Percentiles rank a stretch among this genome's conserved stretches.
Evolutionary conservation across 2,113 vertebrate genomes (phyloP).

Genomic region (Rhizomys pruinosus): DNA sequence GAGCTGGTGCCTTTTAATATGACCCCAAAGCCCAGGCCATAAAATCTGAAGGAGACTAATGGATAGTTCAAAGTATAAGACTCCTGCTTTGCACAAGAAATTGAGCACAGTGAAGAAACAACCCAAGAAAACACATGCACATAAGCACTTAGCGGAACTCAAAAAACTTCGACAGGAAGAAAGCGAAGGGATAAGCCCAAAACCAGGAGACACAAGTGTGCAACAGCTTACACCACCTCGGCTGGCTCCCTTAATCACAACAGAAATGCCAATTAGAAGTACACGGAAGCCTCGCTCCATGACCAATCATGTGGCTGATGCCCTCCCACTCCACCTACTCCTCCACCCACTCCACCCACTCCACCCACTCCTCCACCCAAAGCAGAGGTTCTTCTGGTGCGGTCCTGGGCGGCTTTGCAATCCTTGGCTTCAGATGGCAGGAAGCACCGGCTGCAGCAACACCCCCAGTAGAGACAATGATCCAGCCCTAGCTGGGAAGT

Average conservation of each 20-base stretch:
- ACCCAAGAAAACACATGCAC: not conserved
- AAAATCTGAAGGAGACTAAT: not conserved
- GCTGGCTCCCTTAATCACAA: not conserved
- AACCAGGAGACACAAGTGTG: not conserved
- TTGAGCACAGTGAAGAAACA: not conserved
- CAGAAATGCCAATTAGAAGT: not conserved
- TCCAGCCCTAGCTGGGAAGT: no score
- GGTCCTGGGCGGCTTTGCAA: not conserved
- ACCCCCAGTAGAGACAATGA: no score
- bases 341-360: no score
- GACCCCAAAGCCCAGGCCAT: not conserved
- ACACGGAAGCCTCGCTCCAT: not conserved
- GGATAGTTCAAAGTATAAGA: not conserved
- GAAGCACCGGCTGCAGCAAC: not conserved
- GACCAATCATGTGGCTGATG: not conserved
- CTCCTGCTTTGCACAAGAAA: not conserved
- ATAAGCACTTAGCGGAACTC: not conserved
- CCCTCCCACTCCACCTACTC: not conserved
- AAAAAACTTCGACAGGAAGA: not conserved
- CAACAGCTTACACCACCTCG: no score
- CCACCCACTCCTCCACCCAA: no score
- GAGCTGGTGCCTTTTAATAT: not conserved
- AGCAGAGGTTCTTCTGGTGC: not conserved
- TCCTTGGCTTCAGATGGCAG: not conserved
- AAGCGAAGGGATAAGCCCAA: not conserved